Percentiles rank a stretch among this genome's conserved stretches.
Conservation (phyloP, 1,140 invertebrate species). For the Cephus cinctus region DNA sequence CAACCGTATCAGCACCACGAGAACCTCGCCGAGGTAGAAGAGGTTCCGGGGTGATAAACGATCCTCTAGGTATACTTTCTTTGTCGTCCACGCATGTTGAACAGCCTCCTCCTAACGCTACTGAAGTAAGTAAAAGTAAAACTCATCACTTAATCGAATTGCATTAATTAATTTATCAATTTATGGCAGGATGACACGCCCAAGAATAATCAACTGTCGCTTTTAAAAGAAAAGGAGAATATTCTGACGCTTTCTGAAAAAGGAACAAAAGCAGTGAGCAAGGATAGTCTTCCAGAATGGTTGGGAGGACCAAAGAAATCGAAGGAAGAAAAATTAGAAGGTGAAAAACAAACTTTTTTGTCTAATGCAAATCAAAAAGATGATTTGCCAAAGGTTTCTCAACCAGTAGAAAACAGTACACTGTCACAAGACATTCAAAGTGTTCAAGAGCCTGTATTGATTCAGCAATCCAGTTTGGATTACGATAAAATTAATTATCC, state of each 20-base stretch:
- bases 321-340: too few relatives aligned
- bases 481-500: too few relatives aligned
- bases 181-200: background rate
- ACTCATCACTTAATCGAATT: background rate
- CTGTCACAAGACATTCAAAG: too few relatives aligned
- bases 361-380: too few relatives aligned
- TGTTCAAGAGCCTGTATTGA: conserved; percentile 11
- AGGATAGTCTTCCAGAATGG: conserved; percentile 47
- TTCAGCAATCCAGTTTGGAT: too few relatives aligned
- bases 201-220: conserved; percentile 1
- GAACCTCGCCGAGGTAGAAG: conserved; percentile 37
- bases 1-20: conserved; percentile 16
- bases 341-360: too few relatives aligned
- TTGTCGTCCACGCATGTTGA: conserved; percentile 5
- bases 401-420: too few relatives aligned
- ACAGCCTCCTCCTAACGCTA: conserved; percentile 5
- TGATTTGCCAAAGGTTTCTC: too few relatives aligned
- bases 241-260: conserved; percentile 10
- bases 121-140: background rate
- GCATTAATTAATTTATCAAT: background rate
- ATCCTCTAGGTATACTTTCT: conserved; percentile 40
- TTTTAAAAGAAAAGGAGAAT: conserved; percentile 12
- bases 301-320: conserved; percentile 31
- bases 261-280: background rate
- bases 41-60: conserved; percentile 26